Evolutionary conservation across 2,797 vertebrate genomes (phyloP), one percentile per base, ranked within the genome.

Genomic region (Staurois parvus): DNA sequence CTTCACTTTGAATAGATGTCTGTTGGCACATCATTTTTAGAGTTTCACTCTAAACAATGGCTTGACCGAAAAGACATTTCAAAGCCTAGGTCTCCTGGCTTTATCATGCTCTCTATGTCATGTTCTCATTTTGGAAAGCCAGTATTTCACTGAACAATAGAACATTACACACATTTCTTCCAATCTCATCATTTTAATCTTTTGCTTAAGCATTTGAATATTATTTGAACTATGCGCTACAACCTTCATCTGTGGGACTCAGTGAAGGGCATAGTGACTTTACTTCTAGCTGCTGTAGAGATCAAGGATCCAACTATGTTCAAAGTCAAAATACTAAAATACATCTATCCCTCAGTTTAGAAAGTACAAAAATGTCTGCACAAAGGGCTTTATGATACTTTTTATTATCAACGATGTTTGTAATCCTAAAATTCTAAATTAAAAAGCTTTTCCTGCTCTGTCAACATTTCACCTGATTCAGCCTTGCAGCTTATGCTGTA

Each of bases 1-100:
- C 52, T 81, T 81, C 79, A 37, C 69, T 64, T 59, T 81, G 48
- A 81, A 81, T 62, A 62, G 79, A 40, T 12, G 68, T 72, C 79
- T 72, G 69, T 72, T 59, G 45, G 45, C 78, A 70, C 78, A 70
- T 79, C 40, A 52, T 19, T 79, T 68, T 67, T 68, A 48, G 42
- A 45, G 30, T 80, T 59, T 70, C 45, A 72, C 52, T 40, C 12
- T 15, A 32, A 37, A 81, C 69, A 81, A 81, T 81, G 69, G 68
- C 52, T 42, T 24, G 13, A 11, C 32, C 45, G 32, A 81, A 59
- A 72, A 62, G 45, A 81, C 79, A 59, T 76, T 56, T 62, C 10
- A 62, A 34, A 72, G 48, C 69, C 26, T 21, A 10, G 26, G 52
- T 72, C 48, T 56, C 68, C 30, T 56, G 40, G 32, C 13, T 62